Base-by-base conservation (phyloP, 2,888 invertebrate genomes). In the Drosophila paramelanica region DNA sequence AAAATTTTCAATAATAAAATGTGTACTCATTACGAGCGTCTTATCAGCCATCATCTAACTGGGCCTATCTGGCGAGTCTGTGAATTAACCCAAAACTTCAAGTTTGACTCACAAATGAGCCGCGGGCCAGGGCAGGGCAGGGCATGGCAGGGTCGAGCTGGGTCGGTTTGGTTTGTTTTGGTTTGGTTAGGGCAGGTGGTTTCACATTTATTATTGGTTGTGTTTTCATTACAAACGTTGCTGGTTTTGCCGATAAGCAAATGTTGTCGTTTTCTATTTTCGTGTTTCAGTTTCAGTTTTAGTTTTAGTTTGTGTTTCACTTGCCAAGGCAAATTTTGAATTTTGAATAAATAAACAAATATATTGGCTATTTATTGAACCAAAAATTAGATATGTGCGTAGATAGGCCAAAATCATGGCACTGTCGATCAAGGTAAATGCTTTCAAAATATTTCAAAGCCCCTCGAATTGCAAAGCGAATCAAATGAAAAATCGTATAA, bases 1-100 rank as follows among this genome's bases (percentile, higher is more conserved):
- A 67, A 73, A 79, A 77, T 69, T 87, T 87, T 87, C 77, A 81
- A 81, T 80, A 81, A 66, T 67, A 65, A 77, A 82, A 82, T 77
- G 72, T 71, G 64, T 75, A 69, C 83, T 84, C 89, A 80, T 88
- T 86, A 83, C 80, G 80, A 57, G 52, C 55, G 20, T 66, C 77
- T 89, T 84, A 84, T 84, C 83, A 58, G 77, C 50, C 68, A 58
- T 58, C 67, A 45, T 59, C 52, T 55, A 56, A 17, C 66, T 69
- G 64, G 56, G 66, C 52, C 67, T 51, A 61, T 50, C 71, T 59
- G 17, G 20, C 20, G 31, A 51, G 53, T 55, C 43, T 53, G 31
- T 31, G 31, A 31, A 10, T 31, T 31, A 46, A 23, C 65, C 38
- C 20, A 42, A 68, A 81, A 62, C 38, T 55, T 58, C n/a, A 76